Base-by-base conservation (phyloP, 1,140 invertebrate genomes). In the Arctopsyche grandis region DNA sequence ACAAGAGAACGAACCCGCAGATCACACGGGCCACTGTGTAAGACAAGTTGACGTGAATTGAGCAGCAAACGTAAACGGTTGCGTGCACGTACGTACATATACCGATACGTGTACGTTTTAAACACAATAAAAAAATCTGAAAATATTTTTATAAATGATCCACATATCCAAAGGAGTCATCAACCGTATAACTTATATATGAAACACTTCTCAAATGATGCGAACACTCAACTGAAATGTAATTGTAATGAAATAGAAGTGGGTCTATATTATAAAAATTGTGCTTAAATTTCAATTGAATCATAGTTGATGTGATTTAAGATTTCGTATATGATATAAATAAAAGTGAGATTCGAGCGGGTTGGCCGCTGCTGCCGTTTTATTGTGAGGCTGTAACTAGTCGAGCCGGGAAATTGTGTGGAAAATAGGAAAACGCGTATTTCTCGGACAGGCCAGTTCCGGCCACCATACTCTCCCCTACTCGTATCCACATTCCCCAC, bases 381-480 rank as follows among this genome's bases (percentile, higher is more conserved):
- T 82, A 82, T 78, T 82, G 81, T 77, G 69, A 78, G 69, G 71
- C 78, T 75, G 73, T 82, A 82, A 82, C 81, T 82, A 75, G 81
- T 69, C 81, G 60, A 79, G 78, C 78, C 66, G 78, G 58, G 78
- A 82, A 82, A 82, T 82, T 82, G 81, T 79, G 81, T 82, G 81
- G 81, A 82, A 82, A 82, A 82, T 82, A 82, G 81, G 78, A 79
- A 76, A 76, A 76, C 74, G 74, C 74, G 74, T 76, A 76, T 76
- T 76, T 76, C 74, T 76, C 58, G 74, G 74, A 76, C 74, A 76
- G 71, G 71, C 71, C 71, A 74, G 63, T 66, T 66, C 63, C 63
- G 63, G 63, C 22, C 63, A 19, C 10, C 63, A 12, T 22, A 14
- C 21, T 19, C 16, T n/a, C 12, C 56, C 56, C 9, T 21, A 16